Evolutionary conservation across 2,888 invertebrate genomes (phyloP).

Genomic region (Melinopterus prodromus): DNA sequence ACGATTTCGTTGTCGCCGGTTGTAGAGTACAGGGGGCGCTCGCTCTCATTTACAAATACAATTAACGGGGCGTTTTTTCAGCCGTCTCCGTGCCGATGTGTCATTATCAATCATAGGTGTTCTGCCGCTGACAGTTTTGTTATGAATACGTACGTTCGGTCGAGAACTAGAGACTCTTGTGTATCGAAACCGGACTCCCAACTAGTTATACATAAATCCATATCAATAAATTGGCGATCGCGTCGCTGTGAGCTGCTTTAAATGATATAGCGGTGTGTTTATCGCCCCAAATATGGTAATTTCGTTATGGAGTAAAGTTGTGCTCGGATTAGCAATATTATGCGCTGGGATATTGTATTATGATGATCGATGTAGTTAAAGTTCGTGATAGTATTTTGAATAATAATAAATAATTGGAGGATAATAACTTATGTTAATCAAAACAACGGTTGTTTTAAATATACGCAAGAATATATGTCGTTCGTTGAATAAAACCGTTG

Average conservation of each 20-base stretch:
- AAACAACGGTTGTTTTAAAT: no score
- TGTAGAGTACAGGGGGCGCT: not conserved
- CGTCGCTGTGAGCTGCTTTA: not conserved
- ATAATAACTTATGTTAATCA: no score
- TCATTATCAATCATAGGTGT: not conserved
- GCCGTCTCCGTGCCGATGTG: not conserved
- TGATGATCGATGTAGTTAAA: not conserved
- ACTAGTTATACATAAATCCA: not conserved
- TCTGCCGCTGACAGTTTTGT: not conserved
- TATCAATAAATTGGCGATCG: not conserved
- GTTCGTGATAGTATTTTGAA: no score
- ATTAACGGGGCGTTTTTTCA: not conserved
- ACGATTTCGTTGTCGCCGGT: not conserved
- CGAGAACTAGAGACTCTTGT: not conserved
- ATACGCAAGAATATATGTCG: no score
- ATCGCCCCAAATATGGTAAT: not conserved
- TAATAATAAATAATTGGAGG: no score
- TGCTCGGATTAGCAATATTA: not conserved
- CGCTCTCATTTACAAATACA: constrained; percentile 4
- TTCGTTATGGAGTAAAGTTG: not conserved
- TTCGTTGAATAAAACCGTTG: no score
- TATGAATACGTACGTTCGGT: not conserved
- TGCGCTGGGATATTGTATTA: not conserved
- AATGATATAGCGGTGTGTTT: not conserved
- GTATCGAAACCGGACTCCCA: not conserved